Base-by-base conservation (phyloP, 2,797 vertebrate genomes). In the Hoplostethus mediterraneus region DNA sequence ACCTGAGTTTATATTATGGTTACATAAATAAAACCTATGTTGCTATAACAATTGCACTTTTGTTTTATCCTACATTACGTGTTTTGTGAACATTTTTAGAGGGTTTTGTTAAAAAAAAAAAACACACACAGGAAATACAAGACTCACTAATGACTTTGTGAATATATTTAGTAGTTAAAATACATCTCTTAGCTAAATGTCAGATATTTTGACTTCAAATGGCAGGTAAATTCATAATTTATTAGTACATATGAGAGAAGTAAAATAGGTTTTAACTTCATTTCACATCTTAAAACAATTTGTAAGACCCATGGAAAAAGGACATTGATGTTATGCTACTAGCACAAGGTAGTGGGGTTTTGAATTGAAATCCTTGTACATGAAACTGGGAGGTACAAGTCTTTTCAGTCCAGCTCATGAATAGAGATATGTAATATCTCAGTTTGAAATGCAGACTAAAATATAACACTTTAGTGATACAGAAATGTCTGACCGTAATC, bases 121-220 rank as follows among this genome's bases (percentile, higher is more conserved):
- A 88, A 89, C 75, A 83, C 88, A 87, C 4, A 69, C 70, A 48
- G 45, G 1, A 16, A 80, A 73, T 17, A 38, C 16, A 63, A 58
- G 52, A 77, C 48, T 56, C 59, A 33, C 25, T 65, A 6, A 57
- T 73, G 48, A 25, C 54, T 79, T 75, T 75, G 63, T 77, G 65
- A 83, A 82, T 83, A 81, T 73, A 77, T 89, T 90, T 91, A 85
- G 78, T 89, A 77, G 83, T 88, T 88, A 89, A 92, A 91, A 92
- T 90, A 90, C 83, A 84, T 78, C 45, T 71, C 57, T 86, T 75
- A 56, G 36, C 73, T 83, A 59, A 64, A 40, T 31, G 49, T 11
- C 47, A 59, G 57, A 54, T 47, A 55, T 64, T 47, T 57, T 25
- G 3, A 42, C 38, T 68, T 75, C 48, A 67, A 79, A 81, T 77